Percentiles rank a stretch among this genome's conserved stretches.
phyloP scores from a whole-genome alignment of 2,888 invertebrate genomes.

The Pharmacophagus antenor region DNA sequence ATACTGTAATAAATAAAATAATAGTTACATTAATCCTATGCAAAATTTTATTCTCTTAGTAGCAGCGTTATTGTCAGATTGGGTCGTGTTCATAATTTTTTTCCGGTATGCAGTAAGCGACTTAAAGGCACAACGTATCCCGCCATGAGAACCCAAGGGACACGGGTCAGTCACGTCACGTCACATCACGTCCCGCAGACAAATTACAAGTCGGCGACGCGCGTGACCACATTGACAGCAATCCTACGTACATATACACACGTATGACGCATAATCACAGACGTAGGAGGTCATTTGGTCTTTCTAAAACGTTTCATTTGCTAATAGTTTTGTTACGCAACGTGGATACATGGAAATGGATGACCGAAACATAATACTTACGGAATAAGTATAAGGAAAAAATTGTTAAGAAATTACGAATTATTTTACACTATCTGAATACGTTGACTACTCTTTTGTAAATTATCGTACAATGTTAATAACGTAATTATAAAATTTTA shows the following conservation, averaged over 20 bases:
- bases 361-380: not conserved
- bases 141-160: constrained; percentile 24
- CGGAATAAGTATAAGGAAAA: not conserved
- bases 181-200: constrained; percentile 45
- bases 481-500: too few relatives aligned
- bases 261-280: constrained; percentile 31
- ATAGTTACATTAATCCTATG: too few relatives aligned
- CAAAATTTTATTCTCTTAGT: too few relatives aligned
- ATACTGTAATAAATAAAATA: too few relatives aligned
- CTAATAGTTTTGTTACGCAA: constrained; percentile 31
- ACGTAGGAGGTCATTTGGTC: constrained; percentile 24
- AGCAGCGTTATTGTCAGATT: too few relatives aligned
- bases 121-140: not conserved
- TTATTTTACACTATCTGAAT: too few relatives aligned
- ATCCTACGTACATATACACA: constrained; percentile 37
- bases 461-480: too few relatives aligned
- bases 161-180: constrained; percentile 39
- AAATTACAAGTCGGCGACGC: constrained; percentile 64
- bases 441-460: too few relatives aligned
- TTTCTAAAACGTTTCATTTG: constrained; percentile 38
- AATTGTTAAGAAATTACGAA: too few relatives aligned
- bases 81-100: not conserved
- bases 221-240: constrained; percentile 54
- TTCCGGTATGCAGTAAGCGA: constrained; percentile 13
- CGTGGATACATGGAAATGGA: not conserved